A percentile compares a stretch with the other conserved stretches of the same genome.
These are phyloP conservation scores for Microtus agrestis DNA, from an alignment of 2,797 vertebrate genomes.

Conservation along the genomic window DNA sequence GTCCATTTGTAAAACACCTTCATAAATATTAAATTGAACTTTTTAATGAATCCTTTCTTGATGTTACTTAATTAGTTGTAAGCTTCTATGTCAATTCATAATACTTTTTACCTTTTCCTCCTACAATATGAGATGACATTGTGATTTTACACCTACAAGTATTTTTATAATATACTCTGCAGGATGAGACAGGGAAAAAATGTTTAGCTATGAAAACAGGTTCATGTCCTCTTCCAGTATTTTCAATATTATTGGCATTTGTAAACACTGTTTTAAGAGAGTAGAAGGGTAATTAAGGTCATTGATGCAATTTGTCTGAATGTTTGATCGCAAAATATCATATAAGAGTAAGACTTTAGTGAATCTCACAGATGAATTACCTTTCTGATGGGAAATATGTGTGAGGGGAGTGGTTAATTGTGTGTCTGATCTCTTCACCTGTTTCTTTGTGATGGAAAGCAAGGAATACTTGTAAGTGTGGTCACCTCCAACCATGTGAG, in stretches of 20 bases:
- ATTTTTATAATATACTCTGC: neutral
- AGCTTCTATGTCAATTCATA: neutral
- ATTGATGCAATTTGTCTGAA: constrained; percentile 52
- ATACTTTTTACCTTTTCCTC: neutral
- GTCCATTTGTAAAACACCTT: neutral
- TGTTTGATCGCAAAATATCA: constrained; percentile 73
- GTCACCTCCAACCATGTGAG: neutral
- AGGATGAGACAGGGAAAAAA: neutral
- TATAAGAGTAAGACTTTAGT: constrained; percentile 21
- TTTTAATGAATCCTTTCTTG: neutral
- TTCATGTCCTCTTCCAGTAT: constrained; percentile 34
- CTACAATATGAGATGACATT: neutral
- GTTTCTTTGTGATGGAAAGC: constrained; percentile 51
- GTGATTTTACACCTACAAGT: constrained; percentile 8
- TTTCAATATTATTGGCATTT: constrained; percentile 27
- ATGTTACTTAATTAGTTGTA: neutral
- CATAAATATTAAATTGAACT: neutral
- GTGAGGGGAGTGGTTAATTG: constrained; percentile 70
- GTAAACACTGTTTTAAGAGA: constrained; percentile 37
- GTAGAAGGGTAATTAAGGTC: constrained; percentile 62
- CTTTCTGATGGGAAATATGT: constrained; percentile 42
- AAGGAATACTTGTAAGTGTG: constrained; percentile 8
- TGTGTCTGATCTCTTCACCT: constrained; percentile 53
- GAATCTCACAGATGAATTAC: constrained; percentile 48
- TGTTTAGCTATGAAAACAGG: neutral